Conservation (phyloP, 2,888 invertebrate species). For the Apamea monoglypha region DNA sequence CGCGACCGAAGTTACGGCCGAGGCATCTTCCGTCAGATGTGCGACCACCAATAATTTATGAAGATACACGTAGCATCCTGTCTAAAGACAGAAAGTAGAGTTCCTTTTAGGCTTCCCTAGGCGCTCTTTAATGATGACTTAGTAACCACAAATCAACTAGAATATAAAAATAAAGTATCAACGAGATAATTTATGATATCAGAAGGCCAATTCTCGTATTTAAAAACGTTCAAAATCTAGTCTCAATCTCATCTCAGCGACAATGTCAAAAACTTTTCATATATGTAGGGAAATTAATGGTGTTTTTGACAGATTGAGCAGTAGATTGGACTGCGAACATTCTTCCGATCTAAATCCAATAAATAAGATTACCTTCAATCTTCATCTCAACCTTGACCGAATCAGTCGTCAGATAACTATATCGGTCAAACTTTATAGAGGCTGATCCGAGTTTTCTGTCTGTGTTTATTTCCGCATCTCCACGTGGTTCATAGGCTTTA, state of each 20-base stretch:
- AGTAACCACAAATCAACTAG: neutral
- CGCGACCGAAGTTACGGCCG: too few species aligned
- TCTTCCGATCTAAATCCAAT: neutral
- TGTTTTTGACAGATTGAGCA: too few species aligned
- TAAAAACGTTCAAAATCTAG: too few species aligned
- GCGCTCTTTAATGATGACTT: neutral
- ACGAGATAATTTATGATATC: slow-evolving; percentile 21
- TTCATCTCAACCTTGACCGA: slow-evolving; percentile 37
- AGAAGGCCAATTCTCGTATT: too few species aligned
- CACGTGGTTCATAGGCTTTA: neutral
- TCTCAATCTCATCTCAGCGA: too few species aligned
- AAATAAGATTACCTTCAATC: slow-evolving; percentile 35
- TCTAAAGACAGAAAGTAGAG: neutral
- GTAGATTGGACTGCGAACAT: too few species aligned
- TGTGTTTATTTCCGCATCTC: neutral
- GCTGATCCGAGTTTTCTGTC: slow-evolving; percentile 7
- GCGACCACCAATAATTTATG: neutral
- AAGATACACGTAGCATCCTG: neutral
- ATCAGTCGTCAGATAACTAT: neutral
- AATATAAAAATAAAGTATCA: neutral
- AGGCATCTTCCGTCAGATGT: too few species aligned
- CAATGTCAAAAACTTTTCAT: too few species aligned
- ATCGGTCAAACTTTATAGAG: slow-evolving; percentile 27
- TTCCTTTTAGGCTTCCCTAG: neutral
- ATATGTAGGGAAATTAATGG: too few species aligned